A percentile compares a stretch with the other conserved stretches of the same genome.
These are phyloP conservation scores for Cassiopea andromeda DNA, from an alignment of 30 jellyfish, hydroid and myxozoan species.

Conservation along the genomic window DNA sequence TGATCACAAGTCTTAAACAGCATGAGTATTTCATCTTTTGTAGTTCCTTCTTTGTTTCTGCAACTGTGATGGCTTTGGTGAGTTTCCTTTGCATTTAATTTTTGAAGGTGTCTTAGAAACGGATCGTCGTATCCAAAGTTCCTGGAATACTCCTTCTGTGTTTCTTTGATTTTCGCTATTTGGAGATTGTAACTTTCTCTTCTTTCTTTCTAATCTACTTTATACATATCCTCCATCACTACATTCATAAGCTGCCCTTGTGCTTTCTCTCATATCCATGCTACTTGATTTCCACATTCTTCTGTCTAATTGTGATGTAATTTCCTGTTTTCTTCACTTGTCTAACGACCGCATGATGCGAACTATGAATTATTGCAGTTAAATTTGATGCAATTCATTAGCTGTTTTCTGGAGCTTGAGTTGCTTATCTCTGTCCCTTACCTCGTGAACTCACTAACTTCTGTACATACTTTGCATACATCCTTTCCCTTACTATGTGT, in stretches of 20 bases:
- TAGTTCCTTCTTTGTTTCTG: slow-evolving; percentile 96
- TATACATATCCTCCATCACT: not conserved
- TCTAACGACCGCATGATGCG: too few species aligned
- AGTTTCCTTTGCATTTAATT: slow-evolving; percentile 2
- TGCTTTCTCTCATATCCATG: not conserved
- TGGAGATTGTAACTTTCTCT: not conserved
- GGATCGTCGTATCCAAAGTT: too few species aligned
- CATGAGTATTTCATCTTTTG: slow-evolving; percentile 3
- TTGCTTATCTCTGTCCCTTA: too few species aligned
- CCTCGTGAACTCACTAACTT: too few species aligned
- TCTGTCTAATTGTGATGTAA: not conserved
- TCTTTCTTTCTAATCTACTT: not conserved
- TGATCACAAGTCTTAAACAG: too few species aligned
- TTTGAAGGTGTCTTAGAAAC: not conserved
- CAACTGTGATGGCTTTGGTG: slow-evolving; percentile 85
- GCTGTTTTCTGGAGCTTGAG: too few species aligned
- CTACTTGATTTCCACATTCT: not conserved
- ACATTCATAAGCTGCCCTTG: not conserved
- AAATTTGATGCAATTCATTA: too few species aligned
- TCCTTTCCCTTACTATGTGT: too few species aligned
- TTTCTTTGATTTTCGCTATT: not conserved
- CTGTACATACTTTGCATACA: too few species aligned
- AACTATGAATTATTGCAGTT: too few species aligned
- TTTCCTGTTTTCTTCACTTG: not conserved
- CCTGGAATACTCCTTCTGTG: not conserved